phyloP scores from a whole-genome alignment of 2,797 vertebrate genomes.

The Melanogrammus aeglefinus region DNA sequence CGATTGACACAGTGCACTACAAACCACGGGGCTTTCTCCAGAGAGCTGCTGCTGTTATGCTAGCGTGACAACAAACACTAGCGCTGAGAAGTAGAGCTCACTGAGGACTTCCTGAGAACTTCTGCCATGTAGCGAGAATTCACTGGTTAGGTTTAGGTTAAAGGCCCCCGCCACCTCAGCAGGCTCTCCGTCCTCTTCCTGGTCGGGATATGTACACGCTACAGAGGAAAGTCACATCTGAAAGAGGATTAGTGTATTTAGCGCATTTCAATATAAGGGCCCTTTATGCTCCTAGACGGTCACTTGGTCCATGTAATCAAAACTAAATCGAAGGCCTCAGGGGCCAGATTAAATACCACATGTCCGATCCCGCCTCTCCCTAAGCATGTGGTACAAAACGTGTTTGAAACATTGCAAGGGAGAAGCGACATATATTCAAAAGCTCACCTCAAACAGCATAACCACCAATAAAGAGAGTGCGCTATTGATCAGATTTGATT shows the following conservation, averaged over 20 bases:
- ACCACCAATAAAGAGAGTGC: background rate
- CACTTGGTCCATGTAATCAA: conserved; percentile 10
- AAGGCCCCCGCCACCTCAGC: conserved; percentile 17
- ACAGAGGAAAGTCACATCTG: conserved; percentile 13
- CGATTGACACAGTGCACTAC: background rate
- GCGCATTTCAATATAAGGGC: conserved; percentile 24
- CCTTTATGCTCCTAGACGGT: conserved; percentile 16
- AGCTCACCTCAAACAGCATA: background rate
- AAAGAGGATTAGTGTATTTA: conserved; percentile 18
- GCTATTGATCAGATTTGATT: background rate
- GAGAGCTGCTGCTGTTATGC: conserved; percentile 44
- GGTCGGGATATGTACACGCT: conserved; percentile 4
- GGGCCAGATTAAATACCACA: background rate
- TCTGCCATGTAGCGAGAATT: conserved; percentile 53
- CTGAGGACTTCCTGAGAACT: conserved; percentile 52
- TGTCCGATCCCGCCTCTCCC: background rate
- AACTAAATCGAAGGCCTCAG: background rate
- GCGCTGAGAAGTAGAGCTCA: conserved; percentile 42
- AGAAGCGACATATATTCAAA: background rate
- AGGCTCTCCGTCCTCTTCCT: conserved; percentile 22
- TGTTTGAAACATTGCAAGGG: background rate
- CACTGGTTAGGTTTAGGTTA: conserved; percentile 53
- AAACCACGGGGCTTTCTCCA: conserved; percentile 14
- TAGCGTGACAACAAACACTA: conserved; percentile 60
- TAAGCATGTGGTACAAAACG: background rate